Base-by-base conservation (phyloP, 2,888 invertebrate species). In the Macrosoma leucophasiata region DNA sequence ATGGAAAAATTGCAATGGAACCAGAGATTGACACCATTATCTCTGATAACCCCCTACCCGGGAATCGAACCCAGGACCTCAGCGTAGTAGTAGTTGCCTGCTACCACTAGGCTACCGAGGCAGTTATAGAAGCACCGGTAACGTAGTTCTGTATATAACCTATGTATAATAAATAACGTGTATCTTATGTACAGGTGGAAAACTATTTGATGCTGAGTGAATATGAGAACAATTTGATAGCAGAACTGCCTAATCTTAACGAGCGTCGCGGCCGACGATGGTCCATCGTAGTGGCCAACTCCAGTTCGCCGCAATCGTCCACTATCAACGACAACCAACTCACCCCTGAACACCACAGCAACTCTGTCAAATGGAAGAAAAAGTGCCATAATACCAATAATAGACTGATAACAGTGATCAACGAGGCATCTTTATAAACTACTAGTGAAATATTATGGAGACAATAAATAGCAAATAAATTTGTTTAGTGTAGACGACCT, bases 171-270 rank as follows among this genome's bases (percentile, higher is more conserved):
- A n/a, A n/a, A n/a, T n/a, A n/a, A n/a, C n/a, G n/a, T n/a, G n/a
- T n/a, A n/a, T n/a, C n/a, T n/a, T n/a, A n/a, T n/a, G n/a, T 63
- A n/a, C 75, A 88, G 85, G 90, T 93, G 46, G 93, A 94, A 70
- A 93, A 93, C 77, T 93, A 92, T 67, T 79, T 94, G 55, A 93
- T 94, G 92, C 86, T 93, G 45, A 92, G 92, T 56, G 94, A 94
- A 70, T 93, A 92, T 69, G 93, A 94, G 67, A 93, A 93, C 77
- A 93, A 93, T 68, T 76, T 93, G 38, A 92, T 91, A 57, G 91
- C 92, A 1, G 92, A 92, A 66, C 86, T 91, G 77, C 92, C 92
- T 11, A 89, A 89, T 52, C 81, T 91, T 55, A 86, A 90, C 71
- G 92, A 92, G 62, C 86, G 91, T 23, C 89, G 89, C 42, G 89